Conservation (phyloP, 2,888 invertebrate species). For the Amiota minor region DNA sequence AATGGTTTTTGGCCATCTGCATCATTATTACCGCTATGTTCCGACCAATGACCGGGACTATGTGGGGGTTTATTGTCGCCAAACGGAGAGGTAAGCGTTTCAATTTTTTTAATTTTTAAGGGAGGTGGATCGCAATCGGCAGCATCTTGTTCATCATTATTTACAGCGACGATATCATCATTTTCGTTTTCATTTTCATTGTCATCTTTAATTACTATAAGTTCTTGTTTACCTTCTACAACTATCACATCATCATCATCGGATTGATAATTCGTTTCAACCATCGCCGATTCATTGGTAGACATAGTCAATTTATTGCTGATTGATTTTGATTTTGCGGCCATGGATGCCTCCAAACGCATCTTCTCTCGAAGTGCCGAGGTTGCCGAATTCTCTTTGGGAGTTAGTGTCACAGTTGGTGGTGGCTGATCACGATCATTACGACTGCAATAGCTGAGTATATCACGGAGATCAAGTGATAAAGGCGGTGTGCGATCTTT, state of each 20-base stretch:
- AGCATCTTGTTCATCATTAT: background rate
- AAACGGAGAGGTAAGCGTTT: conserved; percentile 34
- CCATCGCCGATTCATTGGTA: no score
- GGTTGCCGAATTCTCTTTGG: conserved; percentile 45
- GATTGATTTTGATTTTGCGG: no score
- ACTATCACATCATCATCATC: conserved; percentile 1
- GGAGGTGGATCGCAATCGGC: conserved; percentile 40
- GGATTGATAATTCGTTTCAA: background rate
- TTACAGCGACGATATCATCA: background rate
- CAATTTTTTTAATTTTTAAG: conserved; percentile 61
- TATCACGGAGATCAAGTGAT: conserved; percentile 65
- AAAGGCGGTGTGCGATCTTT: conserved; percentile 55
- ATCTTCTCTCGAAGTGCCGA: conserved; percentile 3
- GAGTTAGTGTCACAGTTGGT: conserved; percentile 54
- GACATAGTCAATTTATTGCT: no score
- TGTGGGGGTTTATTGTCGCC: conserved; percentile 1
- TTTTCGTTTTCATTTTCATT: conserved; percentile 42
- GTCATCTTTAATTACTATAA: conserved; percentile 51
- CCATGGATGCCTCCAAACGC: no score
- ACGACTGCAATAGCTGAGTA: conserved; percentile 66
- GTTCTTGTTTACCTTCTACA: background rate
- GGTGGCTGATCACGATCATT: conserved; percentile 54
- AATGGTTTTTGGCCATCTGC: conserved; percentile 37
- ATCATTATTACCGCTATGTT: conserved; percentile 44
- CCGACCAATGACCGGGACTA: conserved; percentile 49